A percentile compares a stretch with the other conserved stretches of the same genome.
phyloP scores from a whole-genome alignment of 2,888 invertebrate species.

The Drosophila paranaensis region DNA sequence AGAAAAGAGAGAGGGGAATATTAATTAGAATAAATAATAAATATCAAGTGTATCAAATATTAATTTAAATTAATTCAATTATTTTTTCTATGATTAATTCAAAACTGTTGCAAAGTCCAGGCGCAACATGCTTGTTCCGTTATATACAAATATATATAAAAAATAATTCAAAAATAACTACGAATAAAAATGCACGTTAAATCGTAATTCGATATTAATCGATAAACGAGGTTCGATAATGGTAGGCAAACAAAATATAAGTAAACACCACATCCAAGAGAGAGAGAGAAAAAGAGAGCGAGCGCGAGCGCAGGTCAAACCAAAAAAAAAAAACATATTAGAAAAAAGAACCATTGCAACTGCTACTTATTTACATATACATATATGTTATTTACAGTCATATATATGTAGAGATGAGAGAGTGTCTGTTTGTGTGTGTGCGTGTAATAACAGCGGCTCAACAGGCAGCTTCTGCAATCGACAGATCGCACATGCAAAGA shows the following conservation, averaged over 20 bases:
- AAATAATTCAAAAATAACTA: slow-evolving; percentile 33
- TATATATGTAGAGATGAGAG: slow-evolving; percentile 19
- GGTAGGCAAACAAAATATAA: slow-evolving; percentile 31
- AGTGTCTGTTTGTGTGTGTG: slow-evolving; percentile 16
- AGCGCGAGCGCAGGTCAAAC: slow-evolving; percentile 16
- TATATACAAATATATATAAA: slow-evolving; percentile 37
- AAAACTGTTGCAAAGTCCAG: slow-evolving; percentile 1
- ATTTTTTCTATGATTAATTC: slow-evolving; percentile 7
- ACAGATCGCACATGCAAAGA: slow-evolving; percentile 8
- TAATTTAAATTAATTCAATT: background rate
- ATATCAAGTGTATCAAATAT: too few species aligned
- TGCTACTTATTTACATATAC: slow-evolving; percentile 15
- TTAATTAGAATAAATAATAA: background rate
- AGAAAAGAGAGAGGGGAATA: background rate
- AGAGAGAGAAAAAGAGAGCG: slow-evolving; percentile 14
- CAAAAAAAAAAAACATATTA: slow-evolving; percentile 20
- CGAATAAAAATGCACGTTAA: slow-evolving; percentile 19
- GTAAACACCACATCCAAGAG: slow-evolving; percentile 44
- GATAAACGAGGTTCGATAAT: slow-evolving; percentile 26
- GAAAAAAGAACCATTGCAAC: slow-evolving; percentile 11
- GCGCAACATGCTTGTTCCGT: slow-evolving; percentile 41
- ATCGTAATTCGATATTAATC: slow-evolving; percentile 44
- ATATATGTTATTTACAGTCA: slow-evolving; percentile 44
- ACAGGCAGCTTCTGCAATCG: slow-evolving; percentile 11
- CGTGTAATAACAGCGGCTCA: background rate